phyloP scores from a whole-genome alignment of 2,113 vertebrate species.

The Periophthalmodon schlosseri region DNA sequence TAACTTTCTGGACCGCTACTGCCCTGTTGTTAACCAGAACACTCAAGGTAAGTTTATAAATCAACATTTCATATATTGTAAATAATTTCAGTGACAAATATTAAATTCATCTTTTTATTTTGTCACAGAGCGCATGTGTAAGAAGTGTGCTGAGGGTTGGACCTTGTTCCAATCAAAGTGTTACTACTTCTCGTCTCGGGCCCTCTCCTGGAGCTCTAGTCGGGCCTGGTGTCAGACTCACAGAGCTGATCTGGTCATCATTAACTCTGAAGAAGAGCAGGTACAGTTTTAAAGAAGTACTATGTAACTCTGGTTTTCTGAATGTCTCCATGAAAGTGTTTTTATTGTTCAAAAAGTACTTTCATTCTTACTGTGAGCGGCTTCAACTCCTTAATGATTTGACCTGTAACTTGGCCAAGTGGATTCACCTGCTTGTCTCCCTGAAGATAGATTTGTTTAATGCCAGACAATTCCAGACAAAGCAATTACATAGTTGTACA shows the following conservation, averaged over 20 bases:
- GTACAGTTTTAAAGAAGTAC: slow-evolving; percentile 3
- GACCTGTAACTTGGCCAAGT: no score
- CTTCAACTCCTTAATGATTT: no score
- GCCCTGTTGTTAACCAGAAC: slow-evolving; percentile 34
- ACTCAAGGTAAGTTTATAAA: slow-evolving; percentile 25
- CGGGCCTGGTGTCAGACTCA: slow-evolving; percentile 42
- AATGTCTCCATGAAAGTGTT: no score
- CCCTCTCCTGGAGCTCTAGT: slow-evolving; percentile 38
- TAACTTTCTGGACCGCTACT: slow-evolving; percentile 36
- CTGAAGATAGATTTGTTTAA: no score
- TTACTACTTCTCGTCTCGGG: slow-evolving; percentile 50
- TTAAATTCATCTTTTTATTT: neutral
- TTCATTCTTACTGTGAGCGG: no score
- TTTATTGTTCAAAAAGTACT: no score
- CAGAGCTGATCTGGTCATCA: slow-evolving; percentile 45
- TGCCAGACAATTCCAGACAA: no score
- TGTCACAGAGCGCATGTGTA: slow-evolving; percentile 42
- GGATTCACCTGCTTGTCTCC: no score
- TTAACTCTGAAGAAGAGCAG: slow-evolving; percentile 45
- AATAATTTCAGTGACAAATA: no score
- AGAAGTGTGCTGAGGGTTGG: slow-evolving; percentile 41
- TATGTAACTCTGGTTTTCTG: no score
- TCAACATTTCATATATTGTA: no score
- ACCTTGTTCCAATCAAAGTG: slow-evolving; percentile 41
- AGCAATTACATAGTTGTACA: no score